Base-by-base conservation (phyloP, 2,888 invertebrate genomes). In the Encarsia formosa region DNA sequence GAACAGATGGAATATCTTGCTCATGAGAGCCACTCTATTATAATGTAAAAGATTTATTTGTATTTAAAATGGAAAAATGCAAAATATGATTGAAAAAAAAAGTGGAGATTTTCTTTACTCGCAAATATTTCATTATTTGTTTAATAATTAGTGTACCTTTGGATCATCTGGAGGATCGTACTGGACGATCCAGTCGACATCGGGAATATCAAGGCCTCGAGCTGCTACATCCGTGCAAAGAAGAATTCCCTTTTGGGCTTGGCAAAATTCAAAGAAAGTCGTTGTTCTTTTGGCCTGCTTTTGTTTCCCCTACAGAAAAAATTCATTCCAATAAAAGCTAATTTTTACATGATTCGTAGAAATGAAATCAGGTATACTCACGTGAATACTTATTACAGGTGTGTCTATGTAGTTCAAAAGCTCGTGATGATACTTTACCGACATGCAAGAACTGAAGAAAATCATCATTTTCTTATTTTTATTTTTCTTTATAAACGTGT, bases 111-210 rank as follows among this genome's bases (percentile, higher is more conserved):
- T n/a, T n/a, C n/a, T n/a, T n/a, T n/a, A n/a, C n/a, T n/a, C n/a
- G n/a, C n/a, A n/a, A n/a, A n/a, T n/a, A n/a, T n/a, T n/a, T n/a
- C n/a, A n/a, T n/a, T n/a, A n/a, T n/a, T n/a, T n/a, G n/a, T n/a
- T n/a, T n/a, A n/a, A n/a, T n/a, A n/a, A n/a, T n/a, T n/a, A n/a
- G 29, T 19, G 71, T 73, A 88, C 90, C 80, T 91, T 93, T 5
- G 98, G 97, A 79, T 99, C 99, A 83, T 99, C 98, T 61, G 99
- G 98, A 1, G 99, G 99, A 79, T 99, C 99, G 70, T 85, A 98
- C 72, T 99, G 98, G 1, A 99, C 94, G 66, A 99, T 99, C 98
- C 98, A 99, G 74, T 99, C 98, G 1, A 99, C 98, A 34, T 88
- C 87, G 0, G 97, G 97, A 70, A 99, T 98, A 72, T 98, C 98